Evolutionary conservation across 2,888 invertebrate species (phyloP), one percentile per base, ranked within the genome.

Genomic region (Lymantria dispar): DNA sequence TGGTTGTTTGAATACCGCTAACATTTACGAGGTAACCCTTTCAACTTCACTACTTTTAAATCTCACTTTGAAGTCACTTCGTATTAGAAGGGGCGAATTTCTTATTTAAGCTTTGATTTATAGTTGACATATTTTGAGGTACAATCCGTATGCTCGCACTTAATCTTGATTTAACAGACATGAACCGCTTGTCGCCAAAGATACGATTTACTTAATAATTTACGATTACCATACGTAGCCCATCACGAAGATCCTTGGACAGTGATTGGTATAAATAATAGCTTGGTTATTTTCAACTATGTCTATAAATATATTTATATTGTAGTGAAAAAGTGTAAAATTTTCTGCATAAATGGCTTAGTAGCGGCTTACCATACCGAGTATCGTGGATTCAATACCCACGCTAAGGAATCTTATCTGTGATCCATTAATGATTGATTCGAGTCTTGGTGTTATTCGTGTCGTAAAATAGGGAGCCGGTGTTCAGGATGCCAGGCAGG

Each of bases 101-200:
- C 83, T 85, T 82, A 74, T 70, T 70, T 80, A 82, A 79, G 73
- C 72, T 70, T 78, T 87, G 87, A 89, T 89, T 87, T 89, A 87
- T 82, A 42, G 73, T 55, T 62, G 85, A 85, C 85, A 78, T 62
- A 70, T 81, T 84, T 82, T 87, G 85, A 87, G 78, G 80, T 78
- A 86, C 76, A 74, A 80, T 78, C 77, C 80, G 80, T 83, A 78
- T 83, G 81, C 59, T 74, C 48, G 74, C 72, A 81, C 79, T 88
- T 81, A 81, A 86, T 88, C 89, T 86, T 88, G 87, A 89, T 87
- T 88, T 85, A 87, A 75, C 76, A 66, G 83, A 78, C 83, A 68
- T 78, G 76, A 76, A 76, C 76, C 74, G 75, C 73, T 78, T 80
- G 85, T 78, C 79, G 64, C 68, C 74, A 58, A 64, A 77, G 75